Evolutionary conservation across 2,113 vertebrate genomes (phyloP).

Genomic region (Peromyscus californicus): DNA sequence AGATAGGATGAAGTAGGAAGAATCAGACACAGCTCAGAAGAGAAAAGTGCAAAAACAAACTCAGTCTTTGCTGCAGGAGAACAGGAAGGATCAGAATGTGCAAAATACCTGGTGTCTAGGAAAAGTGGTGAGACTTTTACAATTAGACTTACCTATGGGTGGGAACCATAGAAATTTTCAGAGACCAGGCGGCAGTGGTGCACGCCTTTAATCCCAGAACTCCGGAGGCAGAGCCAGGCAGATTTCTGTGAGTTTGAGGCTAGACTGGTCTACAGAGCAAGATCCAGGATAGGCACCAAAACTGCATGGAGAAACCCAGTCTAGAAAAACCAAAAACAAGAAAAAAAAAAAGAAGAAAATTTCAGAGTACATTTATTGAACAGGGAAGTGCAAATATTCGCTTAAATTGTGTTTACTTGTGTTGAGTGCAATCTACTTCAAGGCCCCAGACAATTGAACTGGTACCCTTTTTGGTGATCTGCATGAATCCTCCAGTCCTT

Average conservation of each 20-base stretch:
- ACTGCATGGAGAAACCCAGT: no score
- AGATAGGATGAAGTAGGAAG: conserved; percentile 78
- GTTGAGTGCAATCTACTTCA: not conserved
- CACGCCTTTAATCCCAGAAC: no score
- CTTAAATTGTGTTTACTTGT: not conserved
- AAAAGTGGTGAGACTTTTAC: not conserved
- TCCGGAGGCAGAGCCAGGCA: no score
- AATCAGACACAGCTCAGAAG: conserved; percentile 38
- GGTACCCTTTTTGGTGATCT: no score
- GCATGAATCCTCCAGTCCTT: not conserved
- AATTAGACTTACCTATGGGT: not conserved
- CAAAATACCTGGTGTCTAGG: not conserved
- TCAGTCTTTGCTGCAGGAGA: not conserved
- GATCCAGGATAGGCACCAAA: no score
- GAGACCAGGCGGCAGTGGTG: no score
- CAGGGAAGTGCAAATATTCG: not conserved
- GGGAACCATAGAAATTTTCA: not conserved
- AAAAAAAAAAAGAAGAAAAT: no score
- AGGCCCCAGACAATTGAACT: not conserved
- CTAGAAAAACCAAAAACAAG: no score
- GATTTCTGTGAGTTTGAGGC: no score
- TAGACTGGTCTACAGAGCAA: no score
- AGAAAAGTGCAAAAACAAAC: not conserved
- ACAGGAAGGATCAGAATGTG: not conserved
- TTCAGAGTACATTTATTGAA: not conserved